A percentile compares a stretch with the other conserved stretches of the same genome.
These are phyloP conservation scores for Brachyopa scutellaris DNA, from an alignment of 2,888 invertebrate species.

Conservation along the genomic window DNA sequence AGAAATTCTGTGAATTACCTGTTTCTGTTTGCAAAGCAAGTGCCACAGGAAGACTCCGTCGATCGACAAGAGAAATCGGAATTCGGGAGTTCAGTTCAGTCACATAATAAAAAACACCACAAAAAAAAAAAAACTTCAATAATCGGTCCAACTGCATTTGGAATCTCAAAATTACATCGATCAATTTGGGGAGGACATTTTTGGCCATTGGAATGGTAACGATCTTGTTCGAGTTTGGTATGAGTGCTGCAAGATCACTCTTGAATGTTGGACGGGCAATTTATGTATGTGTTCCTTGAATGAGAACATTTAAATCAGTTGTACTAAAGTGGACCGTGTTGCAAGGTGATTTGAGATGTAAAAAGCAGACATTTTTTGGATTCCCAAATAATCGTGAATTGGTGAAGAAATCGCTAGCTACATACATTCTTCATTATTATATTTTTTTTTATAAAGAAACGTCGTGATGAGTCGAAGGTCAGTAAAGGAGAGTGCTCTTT, in stretches of 20 bases:
- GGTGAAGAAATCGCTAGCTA: no score
- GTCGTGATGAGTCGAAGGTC: no score
- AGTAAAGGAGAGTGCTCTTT: no score
- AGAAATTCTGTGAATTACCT: conserved; percentile 68
- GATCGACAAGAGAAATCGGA: conserved; percentile 27
- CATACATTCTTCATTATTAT: no score
- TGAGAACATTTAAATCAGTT: conserved; percentile 44
- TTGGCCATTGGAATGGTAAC: conserved; percentile 60
- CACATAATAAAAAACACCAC: neutral
- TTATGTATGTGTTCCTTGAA: neutral
- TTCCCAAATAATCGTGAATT: neutral
- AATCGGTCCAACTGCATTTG: conserved; percentile 59
- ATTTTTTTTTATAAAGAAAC: no score
- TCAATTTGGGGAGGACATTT: conserved; percentile 49
- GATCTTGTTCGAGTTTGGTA: conserved; percentile 54
- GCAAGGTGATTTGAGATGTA: conserved; percentile 21
- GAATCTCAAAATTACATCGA: conserved; percentile 57
- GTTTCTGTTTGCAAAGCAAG: conserved; percentile 49
- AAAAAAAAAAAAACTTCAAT: conserved; percentile 19
- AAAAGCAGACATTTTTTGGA: neutral
- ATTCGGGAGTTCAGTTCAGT: conserved; percentile 39
- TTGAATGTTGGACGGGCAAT: no score
- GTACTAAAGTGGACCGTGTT: conserved; percentile 12
- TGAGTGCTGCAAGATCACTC: conserved; percentile 58
- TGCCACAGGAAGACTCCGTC: conserved; percentile 17